Evolutionary conservation across 2,797 vertebrate genomes (phyloP), one percentile per base, ranked within the genome.

Genomic region (Remorina albescens): DNA sequence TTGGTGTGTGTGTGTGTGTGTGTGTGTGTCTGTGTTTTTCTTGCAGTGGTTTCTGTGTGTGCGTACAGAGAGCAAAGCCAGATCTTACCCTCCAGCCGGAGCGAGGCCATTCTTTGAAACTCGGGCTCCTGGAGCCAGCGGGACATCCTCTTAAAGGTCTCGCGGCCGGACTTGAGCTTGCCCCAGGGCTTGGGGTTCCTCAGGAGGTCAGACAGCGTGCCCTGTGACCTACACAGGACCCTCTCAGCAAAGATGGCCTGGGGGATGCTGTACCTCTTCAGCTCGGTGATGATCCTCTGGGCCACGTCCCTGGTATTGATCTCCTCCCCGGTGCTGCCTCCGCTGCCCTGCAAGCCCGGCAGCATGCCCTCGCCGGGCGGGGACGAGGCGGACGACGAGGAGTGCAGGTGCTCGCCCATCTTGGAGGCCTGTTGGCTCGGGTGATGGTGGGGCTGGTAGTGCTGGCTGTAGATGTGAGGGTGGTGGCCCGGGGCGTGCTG

Each of bases 61-160:
- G 55, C 58, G 59, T 63, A 84, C 30, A 84, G 63, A 85, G 67
- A 82, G 83, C 44, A 81, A 80, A 86, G 72, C 71, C 62, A 77
- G 81, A 78, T 92, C 95, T 93, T 95, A 96, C 96, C 96, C 95
- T 96, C 95, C 82, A 96, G 93, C 79, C 95, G 92, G 74, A 96
- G 93, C 8, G 94, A 95, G 72, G 96, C 95, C 95, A 96, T 96
- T 56, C 96, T 95, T 88, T 96, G 96, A 84, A 96, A 96, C 86
- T 96, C 96, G 0, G 96, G 96, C 59, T 96, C 96, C 87, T 96
- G 95, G 11, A 96, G 94, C 96, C 96, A 96, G 57, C 94, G 90
- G 89, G 94, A 95, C 96, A 96, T 96, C 86, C 95, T 94, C 90
- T 96, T 95, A 84, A 96, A 96, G 84, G 96, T 96, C 93, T 96